These are phyloP conservation scores for Podarcis raffonei DNA, from an alignment of 2,113 vertebrate genomes.

Conservation along the genomic window DNA sequence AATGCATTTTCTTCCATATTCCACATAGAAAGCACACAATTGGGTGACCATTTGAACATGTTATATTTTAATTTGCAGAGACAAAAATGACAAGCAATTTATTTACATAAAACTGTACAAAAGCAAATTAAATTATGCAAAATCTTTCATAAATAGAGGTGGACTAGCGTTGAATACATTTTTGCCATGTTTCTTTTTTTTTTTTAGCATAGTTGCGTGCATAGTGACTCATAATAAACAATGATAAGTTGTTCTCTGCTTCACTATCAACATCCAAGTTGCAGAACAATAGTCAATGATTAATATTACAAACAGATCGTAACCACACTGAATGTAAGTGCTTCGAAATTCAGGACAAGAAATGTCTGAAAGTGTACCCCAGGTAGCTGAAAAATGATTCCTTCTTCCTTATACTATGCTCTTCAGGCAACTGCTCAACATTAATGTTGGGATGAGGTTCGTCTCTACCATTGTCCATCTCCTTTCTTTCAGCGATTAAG, in stretches of 20 bases:
- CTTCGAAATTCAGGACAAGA: slow-evolving; percentile 82
- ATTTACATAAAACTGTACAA: slow-evolving; percentile 99
- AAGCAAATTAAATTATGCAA: slow-evolving; percentile 99
- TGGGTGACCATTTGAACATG: slow-evolving; percentile 85
- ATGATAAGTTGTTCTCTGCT: slow-evolving; percentile 96
- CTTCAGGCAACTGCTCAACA: slow-evolving; percentile 32
- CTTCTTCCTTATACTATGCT: slow-evolving; percentile 47
- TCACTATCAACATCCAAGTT: slow-evolving; percentile 99
- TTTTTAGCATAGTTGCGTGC: slow-evolving; percentile 98
- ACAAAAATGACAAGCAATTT: slow-evolving; percentile 99
- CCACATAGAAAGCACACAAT: slow-evolving; percentile 70
- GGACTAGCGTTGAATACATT: slow-evolving; percentile 98
- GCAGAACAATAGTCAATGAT: slow-evolving; percentile 98
- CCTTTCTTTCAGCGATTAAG: slow-evolving; percentile 35
- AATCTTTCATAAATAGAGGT: slow-evolving; percentile 99
- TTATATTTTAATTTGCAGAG: slow-evolving; percentile 99
- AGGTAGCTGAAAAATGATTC: slow-evolving; percentile 68
- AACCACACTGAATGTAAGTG: slow-evolving; percentile 90
- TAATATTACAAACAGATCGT: slow-evolving; percentile 95
- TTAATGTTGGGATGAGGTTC: slow-evolving; percentile 6
- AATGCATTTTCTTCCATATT: slow-evolving; percentile 31
- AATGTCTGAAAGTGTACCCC: slow-evolving; percentile 84
- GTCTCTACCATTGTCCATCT: slow-evolving; percentile 48
- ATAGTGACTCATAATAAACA: slow-evolving; percentile 99
- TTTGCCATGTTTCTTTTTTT: slow-evolving; percentile 83